These are phyloP conservation scores for Poecilobothrus nobilitatus DNA, from an alignment of 2,888 invertebrate species.

Conservation along the genomic window DNA sequence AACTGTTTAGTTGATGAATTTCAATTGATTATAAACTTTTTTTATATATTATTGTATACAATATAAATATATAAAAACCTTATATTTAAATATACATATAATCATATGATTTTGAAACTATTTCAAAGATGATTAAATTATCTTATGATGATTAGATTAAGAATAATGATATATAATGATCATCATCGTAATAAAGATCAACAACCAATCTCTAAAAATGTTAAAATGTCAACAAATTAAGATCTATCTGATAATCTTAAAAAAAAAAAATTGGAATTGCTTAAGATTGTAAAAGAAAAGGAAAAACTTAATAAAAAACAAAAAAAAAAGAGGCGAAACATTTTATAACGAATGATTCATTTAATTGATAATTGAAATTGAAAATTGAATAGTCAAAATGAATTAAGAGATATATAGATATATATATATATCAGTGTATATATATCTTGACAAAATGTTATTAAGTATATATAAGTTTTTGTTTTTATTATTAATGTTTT, in stretches of 20 bases:
- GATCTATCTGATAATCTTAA: background rate
- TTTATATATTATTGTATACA: no score
- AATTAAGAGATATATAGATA: background rate
- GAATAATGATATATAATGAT: background rate
- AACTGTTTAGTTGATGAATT: background rate
- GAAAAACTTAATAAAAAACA: background rate
- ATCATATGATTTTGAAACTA: no score
- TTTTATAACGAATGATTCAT: background rate
- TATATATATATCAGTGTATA: no score
- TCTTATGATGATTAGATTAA: no score
- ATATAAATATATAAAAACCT: no score
- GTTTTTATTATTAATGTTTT: no score
- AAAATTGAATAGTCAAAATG: background rate
- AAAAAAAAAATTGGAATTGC: no score
- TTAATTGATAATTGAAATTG: slow-evolving; percentile 2
- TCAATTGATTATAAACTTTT: background rate
- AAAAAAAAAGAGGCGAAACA: background rate
- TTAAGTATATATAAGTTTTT: no score
- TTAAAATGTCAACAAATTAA: background rate
- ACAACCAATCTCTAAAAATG: background rate
- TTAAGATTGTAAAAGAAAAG: no score
- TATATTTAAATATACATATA: no score
- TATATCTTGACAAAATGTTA: no score
- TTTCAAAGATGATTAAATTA: no score
- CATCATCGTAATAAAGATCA: background rate